Percentiles rank a stretch among this genome's conserved stretches.
phyloP scores from a whole-genome alignment of 2,888 invertebrate species.

The Cheilosia grossa region DNA sequence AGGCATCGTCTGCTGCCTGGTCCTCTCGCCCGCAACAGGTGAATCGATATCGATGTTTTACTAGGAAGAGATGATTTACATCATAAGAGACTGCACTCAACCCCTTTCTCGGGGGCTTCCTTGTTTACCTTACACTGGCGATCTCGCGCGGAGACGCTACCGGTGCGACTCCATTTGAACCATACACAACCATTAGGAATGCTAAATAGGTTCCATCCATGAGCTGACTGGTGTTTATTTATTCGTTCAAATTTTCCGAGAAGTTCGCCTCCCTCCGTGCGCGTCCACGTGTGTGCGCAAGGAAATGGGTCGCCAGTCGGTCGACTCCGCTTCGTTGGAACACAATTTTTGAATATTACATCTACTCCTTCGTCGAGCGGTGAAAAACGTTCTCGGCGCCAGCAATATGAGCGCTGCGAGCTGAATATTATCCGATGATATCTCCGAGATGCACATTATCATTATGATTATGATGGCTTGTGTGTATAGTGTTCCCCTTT shows the following conservation, averaged over 20 bases:
- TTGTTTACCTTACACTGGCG: slow-evolving; percentile 51
- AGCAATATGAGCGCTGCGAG: slow-evolving; percentile 49
- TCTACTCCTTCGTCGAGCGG: not conserved
- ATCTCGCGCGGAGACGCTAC: not conserved
- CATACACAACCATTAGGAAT: slow-evolving; percentile 60
- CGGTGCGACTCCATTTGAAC: slow-evolving; percentile 7
- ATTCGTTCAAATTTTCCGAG: slow-evolving; percentile 65
- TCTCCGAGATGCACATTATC: slow-evolving; percentile 70
- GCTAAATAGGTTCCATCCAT: slow-evolving; percentile 67
- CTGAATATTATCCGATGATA: slow-evolving; percentile 71
- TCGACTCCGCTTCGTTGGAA: slow-evolving; percentile 49
- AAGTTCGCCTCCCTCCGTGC: slow-evolving; percentile 32
- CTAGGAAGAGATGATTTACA: slow-evolving; percentile 66
- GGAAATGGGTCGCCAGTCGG: slow-evolving; percentile 60
- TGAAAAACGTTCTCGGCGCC: slow-evolving; percentile 48
- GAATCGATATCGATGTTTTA: slow-evolving; percentile 49
- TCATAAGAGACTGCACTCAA: slow-evolving; percentile 40
- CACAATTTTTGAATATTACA: slow-evolving; percentile 19
- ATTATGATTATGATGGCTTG: slow-evolving; percentile 67
- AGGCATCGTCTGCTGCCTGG: slow-evolving; percentile 38
- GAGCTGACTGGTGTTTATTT: slow-evolving; percentile 49
- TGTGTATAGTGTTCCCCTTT: slow-evolving; percentile 3
- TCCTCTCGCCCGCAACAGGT: slow-evolving; percentile 58
- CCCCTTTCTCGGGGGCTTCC: slow-evolving; percentile 52
- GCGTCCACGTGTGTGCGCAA: slow-evolving; percentile 32